These are phyloP conservation scores for Papilio helenus DNA, from an alignment of 1,140 invertebrate genomes.

Conservation along the genomic window DNA sequence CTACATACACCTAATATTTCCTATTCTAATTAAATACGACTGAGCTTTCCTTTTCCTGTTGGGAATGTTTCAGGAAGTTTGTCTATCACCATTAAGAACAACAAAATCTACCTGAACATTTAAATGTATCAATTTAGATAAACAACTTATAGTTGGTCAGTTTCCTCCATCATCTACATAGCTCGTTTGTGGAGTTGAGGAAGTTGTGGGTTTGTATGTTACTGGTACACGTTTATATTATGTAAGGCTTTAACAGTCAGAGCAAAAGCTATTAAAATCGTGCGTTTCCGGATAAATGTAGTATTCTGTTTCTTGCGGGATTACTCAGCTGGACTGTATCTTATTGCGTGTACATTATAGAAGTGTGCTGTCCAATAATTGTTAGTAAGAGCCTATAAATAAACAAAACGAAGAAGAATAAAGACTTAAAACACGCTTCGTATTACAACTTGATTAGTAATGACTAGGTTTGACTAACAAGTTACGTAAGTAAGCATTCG, in stretches of 20 bases:
- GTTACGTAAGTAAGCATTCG: background rate
- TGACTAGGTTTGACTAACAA: background rate
- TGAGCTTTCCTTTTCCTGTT: background rate
- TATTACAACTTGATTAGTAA: background rate
- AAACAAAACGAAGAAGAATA: background rate
- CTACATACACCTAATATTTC: background rate
- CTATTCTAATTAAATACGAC: background rate
- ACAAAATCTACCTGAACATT: background rate
- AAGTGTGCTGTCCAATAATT: no score
- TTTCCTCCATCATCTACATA: conserved; percentile 10
- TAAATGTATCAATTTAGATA: background rate
- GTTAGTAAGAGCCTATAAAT: no score
- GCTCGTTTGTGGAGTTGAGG: conserved; percentile 3
- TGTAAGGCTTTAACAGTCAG: background rate
- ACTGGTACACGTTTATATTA: background rate
- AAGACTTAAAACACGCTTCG: background rate
- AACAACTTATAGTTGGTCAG: background rate
- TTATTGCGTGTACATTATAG: background rate
- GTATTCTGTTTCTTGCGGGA: background rate
- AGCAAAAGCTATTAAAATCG: background rate
- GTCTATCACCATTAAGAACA: background rate
- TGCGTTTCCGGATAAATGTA: background rate
- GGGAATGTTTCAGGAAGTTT: background rate
- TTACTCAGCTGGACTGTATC: background rate
- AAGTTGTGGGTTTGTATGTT: conserved; percentile 18